phyloP scores from a whole-genome alignment of 2,797 vertebrate species.

The Rhinoraja longicauda region DNA sequence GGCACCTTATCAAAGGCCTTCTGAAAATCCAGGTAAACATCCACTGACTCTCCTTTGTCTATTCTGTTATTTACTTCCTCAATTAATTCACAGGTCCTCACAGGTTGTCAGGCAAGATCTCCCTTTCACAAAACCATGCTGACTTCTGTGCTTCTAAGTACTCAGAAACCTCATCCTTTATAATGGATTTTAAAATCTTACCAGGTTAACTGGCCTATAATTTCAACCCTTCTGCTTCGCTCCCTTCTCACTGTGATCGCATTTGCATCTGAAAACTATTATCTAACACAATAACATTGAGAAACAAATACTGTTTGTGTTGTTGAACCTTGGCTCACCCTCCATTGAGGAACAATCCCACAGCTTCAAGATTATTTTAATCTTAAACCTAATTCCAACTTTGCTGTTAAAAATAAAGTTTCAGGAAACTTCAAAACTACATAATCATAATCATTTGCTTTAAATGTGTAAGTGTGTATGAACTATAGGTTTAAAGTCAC shows the following conservation, averaged over 20 bases:
- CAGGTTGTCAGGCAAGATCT: no score
- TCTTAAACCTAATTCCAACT: neutral
- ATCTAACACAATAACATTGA: conserved; percentile 3
- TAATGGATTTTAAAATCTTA: no score
- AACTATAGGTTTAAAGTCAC: neutral
- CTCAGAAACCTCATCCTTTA: no score
- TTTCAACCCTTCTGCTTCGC: no score
- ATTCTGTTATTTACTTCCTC: no score
- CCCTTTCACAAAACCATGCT: no score
- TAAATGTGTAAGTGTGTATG: neutral
- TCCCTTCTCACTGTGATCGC: neutral
- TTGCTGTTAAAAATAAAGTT: conserved; percentile 14
- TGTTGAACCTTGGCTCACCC: conserved; percentile 31
- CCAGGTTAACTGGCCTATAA: no score
- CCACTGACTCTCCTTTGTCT: no score
- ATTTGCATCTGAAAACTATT: conserved; percentile 8
- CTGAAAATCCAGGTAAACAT: no score
- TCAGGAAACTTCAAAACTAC: neutral
- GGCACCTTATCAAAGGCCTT: no score
- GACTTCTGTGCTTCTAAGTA: no score
- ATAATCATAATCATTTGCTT: neutral
- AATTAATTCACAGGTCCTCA: no score
- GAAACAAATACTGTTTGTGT: neutral
- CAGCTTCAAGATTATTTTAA: neutral
- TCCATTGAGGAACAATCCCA: neutral